These are phyloP conservation scores for Brachionus rubens DNA, from an alignment of 1,140 invertebrate genomes.

Conservation along the genomic window DNA sequence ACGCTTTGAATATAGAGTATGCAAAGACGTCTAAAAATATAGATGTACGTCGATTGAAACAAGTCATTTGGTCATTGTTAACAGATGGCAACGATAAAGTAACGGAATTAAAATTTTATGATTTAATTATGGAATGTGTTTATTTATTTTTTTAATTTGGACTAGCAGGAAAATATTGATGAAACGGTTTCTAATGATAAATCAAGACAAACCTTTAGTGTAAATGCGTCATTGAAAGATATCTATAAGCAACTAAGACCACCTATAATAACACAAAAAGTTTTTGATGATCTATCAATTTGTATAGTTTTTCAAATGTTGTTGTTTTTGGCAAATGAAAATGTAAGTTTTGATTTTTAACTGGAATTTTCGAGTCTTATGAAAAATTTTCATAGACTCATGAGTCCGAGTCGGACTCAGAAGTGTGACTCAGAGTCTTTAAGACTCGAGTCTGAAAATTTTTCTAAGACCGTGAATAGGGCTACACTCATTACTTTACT, in stretches of 20 bases:
- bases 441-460: too few species aligned
- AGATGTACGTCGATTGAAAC: constrained; percentile 22
- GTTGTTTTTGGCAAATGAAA: constrained; percentile 32
- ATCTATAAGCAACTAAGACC: constrained; percentile 26
- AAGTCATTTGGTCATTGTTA: constrained; percentile 22
- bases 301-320: constrained; percentile 43
- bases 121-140: too few species aligned
- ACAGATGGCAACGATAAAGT: background rate
- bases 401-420: too few species aligned
- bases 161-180: constrained; percentile 36
- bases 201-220: background rate
- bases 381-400: too few species aligned
- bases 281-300: constrained; percentile 30
- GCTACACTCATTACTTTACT: too few species aligned
- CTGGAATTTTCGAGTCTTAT: too few species aligned
- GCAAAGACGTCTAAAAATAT: constrained; percentile 45
- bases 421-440: too few species aligned
- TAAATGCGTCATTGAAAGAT: constrained; percentile 24
- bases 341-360: constrained; percentile 37
- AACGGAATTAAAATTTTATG: too few species aligned
- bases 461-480: too few species aligned
- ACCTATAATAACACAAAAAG: constrained; percentile 15
- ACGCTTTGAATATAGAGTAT: constrained; percentile 38
- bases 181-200: background rate
- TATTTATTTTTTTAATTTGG: background rate